Conservation (phyloP, 1,140 invertebrate genomes). For the Vanessa atalanta region DNA sequence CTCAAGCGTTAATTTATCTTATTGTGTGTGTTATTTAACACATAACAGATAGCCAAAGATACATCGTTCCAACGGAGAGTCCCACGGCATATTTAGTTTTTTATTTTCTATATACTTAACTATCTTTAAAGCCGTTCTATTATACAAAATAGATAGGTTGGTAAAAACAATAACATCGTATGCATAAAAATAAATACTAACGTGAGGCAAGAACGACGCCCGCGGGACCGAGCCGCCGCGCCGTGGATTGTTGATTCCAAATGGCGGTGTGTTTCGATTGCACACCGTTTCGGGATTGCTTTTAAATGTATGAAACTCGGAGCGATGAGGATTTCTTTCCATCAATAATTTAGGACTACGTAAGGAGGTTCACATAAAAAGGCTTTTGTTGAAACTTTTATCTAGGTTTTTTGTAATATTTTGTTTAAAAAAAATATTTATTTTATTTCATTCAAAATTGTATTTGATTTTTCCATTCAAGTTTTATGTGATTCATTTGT, state of each 20-base stretch:
- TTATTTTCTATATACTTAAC: too few species aligned
- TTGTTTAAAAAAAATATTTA: background rate
- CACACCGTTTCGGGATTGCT: constrained; percentile 46
- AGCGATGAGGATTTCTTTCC: constrained; percentile 12
- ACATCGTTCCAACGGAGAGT: too few species aligned
- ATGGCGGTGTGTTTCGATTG: constrained; percentile 38
- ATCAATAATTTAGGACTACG: background rate
- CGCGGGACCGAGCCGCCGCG: constrained; percentile 57
- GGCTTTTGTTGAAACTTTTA: background rate
- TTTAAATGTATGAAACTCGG: constrained; percentile 36
- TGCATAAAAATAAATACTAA: constrained; percentile 4
- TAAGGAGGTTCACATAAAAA: constrained; percentile 1
- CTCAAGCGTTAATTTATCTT: too few species aligned
- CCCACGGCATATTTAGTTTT: too few species aligned
- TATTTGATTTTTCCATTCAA: too few species aligned
- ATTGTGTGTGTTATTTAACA: too few species aligned
- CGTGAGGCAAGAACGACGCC: constrained; percentile 65
- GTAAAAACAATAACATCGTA: constrained; percentile 1
- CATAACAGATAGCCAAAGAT: too few species aligned
- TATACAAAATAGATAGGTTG: background rate
- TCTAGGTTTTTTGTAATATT: background rate
- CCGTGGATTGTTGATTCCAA: constrained; percentile 57
- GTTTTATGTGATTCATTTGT: too few species aligned
- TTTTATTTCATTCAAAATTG: too few species aligned
- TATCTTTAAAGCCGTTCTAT: background rate